Evolutionary conservation across 2,888 invertebrate genomes (phyloP).

Genomic region (Hydrotaea cyrtoneurina): DNA sequence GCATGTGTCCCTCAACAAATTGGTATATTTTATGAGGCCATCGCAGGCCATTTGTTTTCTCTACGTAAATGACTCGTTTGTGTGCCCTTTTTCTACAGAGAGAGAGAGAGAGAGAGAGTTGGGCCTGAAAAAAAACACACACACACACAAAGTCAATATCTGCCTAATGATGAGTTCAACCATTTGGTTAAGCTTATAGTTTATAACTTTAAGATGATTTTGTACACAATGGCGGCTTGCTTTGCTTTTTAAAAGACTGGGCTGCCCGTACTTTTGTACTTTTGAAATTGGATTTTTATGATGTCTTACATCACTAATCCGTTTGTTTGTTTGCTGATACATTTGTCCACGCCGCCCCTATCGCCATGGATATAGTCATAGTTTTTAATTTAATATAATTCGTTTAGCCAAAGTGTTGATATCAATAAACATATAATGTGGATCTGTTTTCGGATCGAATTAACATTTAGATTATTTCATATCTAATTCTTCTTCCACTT

Average conservation of each 20-base stretch:
- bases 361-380: neutral
- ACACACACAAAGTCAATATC: conserved; percentile 74
- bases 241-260: neutral
- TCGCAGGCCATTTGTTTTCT: conserved; percentile 20
- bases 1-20: conserved; percentile 33
- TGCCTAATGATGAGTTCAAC: conserved; percentile 61
- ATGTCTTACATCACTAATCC: conserved; percentile 19
- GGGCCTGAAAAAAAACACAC: neutral
- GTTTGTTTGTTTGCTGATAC: conserved; percentile 24
- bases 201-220: conserved; percentile 77
- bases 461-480: conserved; percentile 31
- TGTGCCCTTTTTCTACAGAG: neutral
- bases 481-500: neutral
- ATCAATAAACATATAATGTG: conserved; percentile 23
- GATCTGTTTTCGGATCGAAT: conserved; percentile 33
- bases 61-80: neutral
- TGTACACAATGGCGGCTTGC: conserved; percentile 38
- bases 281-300: neutral
- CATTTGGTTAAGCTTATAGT: conserved; percentile 75
- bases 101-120: neutral
- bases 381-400: conserved; percentile 11
- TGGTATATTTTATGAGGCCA: conserved; percentile 43
- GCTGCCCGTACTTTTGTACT: neutral
- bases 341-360: neutral
- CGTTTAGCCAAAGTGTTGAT: conserved; percentile 21